Percentiles rank a stretch among this genome's conserved stretches.
phyloP scores from a whole-genome alignment of 92 coral and sea anemone genomes.

The Epizoanthus scotinus region DNA sequence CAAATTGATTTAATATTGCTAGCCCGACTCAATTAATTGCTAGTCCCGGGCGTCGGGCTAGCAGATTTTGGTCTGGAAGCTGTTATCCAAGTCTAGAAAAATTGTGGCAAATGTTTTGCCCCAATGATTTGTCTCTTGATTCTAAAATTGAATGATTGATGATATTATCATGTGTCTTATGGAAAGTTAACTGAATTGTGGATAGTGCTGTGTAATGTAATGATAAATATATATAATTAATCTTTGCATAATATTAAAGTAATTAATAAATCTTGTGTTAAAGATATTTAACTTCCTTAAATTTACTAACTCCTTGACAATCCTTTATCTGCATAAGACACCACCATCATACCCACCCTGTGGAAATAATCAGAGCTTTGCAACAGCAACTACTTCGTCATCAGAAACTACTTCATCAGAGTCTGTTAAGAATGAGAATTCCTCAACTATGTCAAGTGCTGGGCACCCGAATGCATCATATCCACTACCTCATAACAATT shows the following conservation, averaged over 20 bases:
- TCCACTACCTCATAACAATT: slow-evolving; percentile 22
- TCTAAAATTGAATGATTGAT: too few relatives aligned
- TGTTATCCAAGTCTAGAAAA: too few relatives aligned
- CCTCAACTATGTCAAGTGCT: slow-evolving; percentile 10
- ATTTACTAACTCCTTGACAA: neutral
- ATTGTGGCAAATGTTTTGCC: too few relatives aligned
- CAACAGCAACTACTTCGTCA: slow-evolving; percentile 35
- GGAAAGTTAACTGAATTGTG: too few relatives aligned
- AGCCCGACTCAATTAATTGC: too few relatives aligned
- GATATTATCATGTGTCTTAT: too few relatives aligned
- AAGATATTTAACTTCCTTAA: neutral
- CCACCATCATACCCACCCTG: slow-evolving; percentile 23
- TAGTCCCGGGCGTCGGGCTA: too few relatives aligned
- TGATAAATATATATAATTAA: too few relatives aligned
- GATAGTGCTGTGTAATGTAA: too few relatives aligned
- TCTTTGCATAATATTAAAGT: neutral
- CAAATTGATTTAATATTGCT: too few relatives aligned
- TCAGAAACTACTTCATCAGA: slow-evolving; percentile 31
- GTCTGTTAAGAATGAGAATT: slow-evolving; percentile 39
- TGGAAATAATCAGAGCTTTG: slow-evolving; percentile 45
- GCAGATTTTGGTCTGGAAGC: too few relatives aligned
- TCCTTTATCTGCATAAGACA: slow-evolving; percentile 34
- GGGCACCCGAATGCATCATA: slow-evolving; percentile 15
- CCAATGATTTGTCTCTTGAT: too few relatives aligned
- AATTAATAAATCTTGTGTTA: neutral